These are phyloP conservation scores for Drosophila infuscata DNA, from an alignment of 2,888 invertebrate genomes.

Conservation along the genomic window DNA sequence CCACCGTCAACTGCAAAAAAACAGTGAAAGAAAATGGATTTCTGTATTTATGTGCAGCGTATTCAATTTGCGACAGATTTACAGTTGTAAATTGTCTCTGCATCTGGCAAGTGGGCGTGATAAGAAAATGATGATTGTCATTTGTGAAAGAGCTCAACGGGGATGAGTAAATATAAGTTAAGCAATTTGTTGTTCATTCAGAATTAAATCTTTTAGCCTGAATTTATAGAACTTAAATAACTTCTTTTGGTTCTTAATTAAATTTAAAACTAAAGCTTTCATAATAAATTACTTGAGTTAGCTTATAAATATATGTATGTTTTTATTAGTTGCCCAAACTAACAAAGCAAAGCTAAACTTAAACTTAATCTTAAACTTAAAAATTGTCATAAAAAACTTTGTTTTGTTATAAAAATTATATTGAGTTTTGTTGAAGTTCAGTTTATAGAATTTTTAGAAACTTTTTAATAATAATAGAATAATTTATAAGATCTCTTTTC, in stretches of 20 bases:
- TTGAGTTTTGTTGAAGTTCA: not conserved
- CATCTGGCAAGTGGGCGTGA: conserved; percentile 22
- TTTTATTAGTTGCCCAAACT: not conserved
- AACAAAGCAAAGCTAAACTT: too few species aligned
- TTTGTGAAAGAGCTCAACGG: not conserved
- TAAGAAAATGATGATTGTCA: conserved; percentile 25
- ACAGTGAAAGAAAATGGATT: conserved; percentile 14
- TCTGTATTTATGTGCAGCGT: conserved; percentile 20
- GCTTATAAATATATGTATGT: not conserved
- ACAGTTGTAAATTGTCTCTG: conserved; percentile 2
- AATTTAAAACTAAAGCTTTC: not conserved
- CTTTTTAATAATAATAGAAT: not conserved
- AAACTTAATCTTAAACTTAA: too few species aligned
- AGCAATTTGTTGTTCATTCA: not conserved
- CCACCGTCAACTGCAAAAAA: conserved; percentile 5
- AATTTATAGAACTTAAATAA: too few species aligned
- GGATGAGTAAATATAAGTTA: not conserved
- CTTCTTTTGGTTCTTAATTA: too few species aligned
- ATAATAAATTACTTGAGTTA: not conserved
- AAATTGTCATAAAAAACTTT: too few species aligned
- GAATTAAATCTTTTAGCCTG: too few species aligned
- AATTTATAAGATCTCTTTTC: not conserved
- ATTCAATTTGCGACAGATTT: conserved; percentile 33
- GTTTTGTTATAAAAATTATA: not conserved
- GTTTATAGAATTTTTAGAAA: not conserved